A percentile compares a stretch with the other conserved stretches of the same genome.
phyloP scores from a whole-genome alignment of 1,140 invertebrate species.

The Lepidurus couesii region DNA sequence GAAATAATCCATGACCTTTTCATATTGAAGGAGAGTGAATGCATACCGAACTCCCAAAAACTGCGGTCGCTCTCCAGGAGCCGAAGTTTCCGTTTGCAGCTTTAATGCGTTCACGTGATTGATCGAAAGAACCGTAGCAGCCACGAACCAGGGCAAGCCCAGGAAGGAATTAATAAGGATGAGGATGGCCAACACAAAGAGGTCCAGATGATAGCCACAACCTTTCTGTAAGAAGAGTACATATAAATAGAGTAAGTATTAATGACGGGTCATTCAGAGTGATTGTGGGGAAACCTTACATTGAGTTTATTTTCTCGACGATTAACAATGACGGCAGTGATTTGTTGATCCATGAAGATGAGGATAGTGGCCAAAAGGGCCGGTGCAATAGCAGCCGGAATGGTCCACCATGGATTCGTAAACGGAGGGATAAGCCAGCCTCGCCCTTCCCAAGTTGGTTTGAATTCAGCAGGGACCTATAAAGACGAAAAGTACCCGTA shows the following conservation, averaged over 20 bases:
- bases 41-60: slow-evolving; percentile 45
- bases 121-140: slow-evolving; percentile 47
- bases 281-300: slow-evolving; percentile 34
- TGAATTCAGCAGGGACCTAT: slow-evolving; percentile 38
- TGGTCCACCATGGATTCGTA: slow-evolving; percentile 39
- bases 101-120: slow-evolving; percentile 45
- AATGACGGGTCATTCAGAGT: neutral
- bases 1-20: slow-evolving; percentile 1
- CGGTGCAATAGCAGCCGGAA: slow-evolving; percentile 39
- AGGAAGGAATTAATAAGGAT: slow-evolving; percentile 47
- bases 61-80: slow-evolving; percentile 45
- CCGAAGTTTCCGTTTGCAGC: slow-evolving; percentile 42
- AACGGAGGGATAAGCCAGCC: slow-evolving; percentile 44
- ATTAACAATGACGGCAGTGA: slow-evolving; percentile 48
- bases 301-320: slow-evolving; percentile 47
- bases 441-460: slow-evolving; percentile 42
- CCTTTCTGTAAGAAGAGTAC: slow-evolving; percentile 42
- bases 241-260: neutral
- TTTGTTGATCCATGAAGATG: slow-evolving; percentile 48
- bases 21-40: slow-evolving; percentile 18
- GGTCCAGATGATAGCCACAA: slow-evolving; percentile 48
- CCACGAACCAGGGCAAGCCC: slow-evolving; percentile 50
- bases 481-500: slow-evolving; percentile 27
- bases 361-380: slow-evolving; percentile 45
- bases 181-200: slow-evolving; percentile 44